Percentiles rank a stretch among this genome's conserved stretches.
These are phyloP conservation scores for Fregetta grallaria DNA, from an alignment of 2,113 vertebrate species.

Conservation along the genomic window DNA sequence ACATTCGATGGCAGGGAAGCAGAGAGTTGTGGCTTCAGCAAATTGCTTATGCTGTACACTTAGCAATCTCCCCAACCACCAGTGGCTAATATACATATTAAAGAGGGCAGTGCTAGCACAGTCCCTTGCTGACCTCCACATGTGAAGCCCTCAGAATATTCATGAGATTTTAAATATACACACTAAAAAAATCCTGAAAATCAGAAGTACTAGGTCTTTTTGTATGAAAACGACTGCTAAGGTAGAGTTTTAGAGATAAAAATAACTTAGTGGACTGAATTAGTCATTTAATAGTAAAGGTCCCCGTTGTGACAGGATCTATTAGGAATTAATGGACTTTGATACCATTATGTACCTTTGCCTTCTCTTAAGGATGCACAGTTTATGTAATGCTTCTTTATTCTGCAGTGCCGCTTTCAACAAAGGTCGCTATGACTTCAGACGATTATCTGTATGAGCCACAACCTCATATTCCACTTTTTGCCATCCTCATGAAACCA, in stretches of 20 bases:
- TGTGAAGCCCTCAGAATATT: constrained; percentile 33
- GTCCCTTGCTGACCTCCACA: constrained; percentile 41
- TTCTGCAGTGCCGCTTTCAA: neutral
- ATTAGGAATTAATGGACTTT: neutral
- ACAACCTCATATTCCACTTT: neutral
- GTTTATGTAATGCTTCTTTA: neutral
- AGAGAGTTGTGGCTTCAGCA: constrained; percentile 6
- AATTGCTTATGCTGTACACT: constrained; percentile 44
- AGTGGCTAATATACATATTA: constrained; percentile 59
- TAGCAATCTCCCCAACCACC: constrained; percentile 20
- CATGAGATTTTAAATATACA: neutral
- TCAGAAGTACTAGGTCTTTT: neutral
- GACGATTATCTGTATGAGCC: neutral
- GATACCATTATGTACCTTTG: neutral
- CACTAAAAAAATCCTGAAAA: neutral
- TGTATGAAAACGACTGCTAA: neutral
- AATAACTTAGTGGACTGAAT: neutral
- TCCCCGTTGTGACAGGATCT: neutral
- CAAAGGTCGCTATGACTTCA: neutral
- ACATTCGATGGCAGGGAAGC: neutral
- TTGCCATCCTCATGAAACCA: neutral
- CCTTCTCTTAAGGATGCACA: neutral
- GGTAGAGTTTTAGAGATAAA: neutral
- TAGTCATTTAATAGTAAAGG: neutral
- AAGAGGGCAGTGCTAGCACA: constrained; percentile 31